Percentiles rank a stretch among this genome's conserved stretches.
Conservation (phyloP, 1,140 invertebrate species). For the fruit fly (Drosophila melanogaster) region Release_6_plus_ISO1_MT NT_037436.4:19697001-19697500, state of each 20-base stretch:
- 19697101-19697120: constrained; percentile 77
- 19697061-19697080: constrained; percentile 54
- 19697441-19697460: constrained; percentile 78
- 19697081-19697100: constrained; percentile 55
- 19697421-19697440: constrained; percentile 64
- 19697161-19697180: constrained; percentile 30
- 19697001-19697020: constrained; percentile 39
- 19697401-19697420: constrained; percentile 62
- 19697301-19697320: constrained; percentile 51
- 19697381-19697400: constrained; percentile 67
- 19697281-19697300: constrained; percentile 69
- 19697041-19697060: constrained; percentile 46
- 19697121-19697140: constrained; percentile 68
- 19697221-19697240: neutral
- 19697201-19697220: constrained; percentile 41
- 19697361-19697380: constrained; percentile 53
- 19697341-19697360: constrained; percentile 21
- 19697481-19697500: constrained; percentile 69
- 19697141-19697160: constrained; percentile 11
- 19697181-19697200: constrained; percentile 56
- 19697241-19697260: constrained; percentile 9
- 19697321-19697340: constrained; percentile 48
- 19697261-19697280: constrained; percentile 50
- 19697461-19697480: constrained; percentile 5
- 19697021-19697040: constrained; percentile 40